Percentiles rank a stretch among this genome's conserved stretches.
phyloP scores from a whole-genome alignment of 1,140 invertebrate species.

The Cyclina sinensis region DNA sequence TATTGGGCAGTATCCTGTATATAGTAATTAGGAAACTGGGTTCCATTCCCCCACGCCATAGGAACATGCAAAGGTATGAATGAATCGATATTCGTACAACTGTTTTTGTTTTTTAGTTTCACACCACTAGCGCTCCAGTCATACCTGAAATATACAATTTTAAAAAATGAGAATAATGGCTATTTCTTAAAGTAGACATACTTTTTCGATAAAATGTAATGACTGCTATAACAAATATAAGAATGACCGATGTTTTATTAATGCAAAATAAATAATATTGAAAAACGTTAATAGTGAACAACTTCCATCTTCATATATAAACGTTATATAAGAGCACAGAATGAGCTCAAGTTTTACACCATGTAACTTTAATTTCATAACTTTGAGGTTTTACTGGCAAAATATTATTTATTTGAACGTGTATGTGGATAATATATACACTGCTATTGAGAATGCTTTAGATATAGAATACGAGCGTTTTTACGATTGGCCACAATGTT shows the following conservation, averaged over 20 bases:
- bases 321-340: not conserved
- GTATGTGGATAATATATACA: not conserved
- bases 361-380: too few relatives aligned
- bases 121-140: not conserved
- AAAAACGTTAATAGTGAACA: not conserved
- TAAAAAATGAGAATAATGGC: too few relatives aligned
- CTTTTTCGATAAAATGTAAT: too few relatives aligned
- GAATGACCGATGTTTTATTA: too few relatives aligned
- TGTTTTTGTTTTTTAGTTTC: not conserved
- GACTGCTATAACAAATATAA: too few relatives aligned
- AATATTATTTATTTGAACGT: too few relatives aligned
- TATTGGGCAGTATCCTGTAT: not conserved
- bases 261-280: not conserved
- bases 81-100: not conserved
- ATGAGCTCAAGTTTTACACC: too few relatives aligned
- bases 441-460: not conserved
- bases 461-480: not conserved
- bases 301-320: not conserved
- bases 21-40: not conserved
- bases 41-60: constrained; percentile 3
- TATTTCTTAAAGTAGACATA: too few relatives aligned
- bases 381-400: too few relatives aligned
- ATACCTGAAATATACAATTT: not conserved
- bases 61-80: not conserved
- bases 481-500: not conserved